Evolutionary conservation across 2,797 vertebrate genomes (phyloP).

Genomic region (Cynopterus sphinx): DNA sequence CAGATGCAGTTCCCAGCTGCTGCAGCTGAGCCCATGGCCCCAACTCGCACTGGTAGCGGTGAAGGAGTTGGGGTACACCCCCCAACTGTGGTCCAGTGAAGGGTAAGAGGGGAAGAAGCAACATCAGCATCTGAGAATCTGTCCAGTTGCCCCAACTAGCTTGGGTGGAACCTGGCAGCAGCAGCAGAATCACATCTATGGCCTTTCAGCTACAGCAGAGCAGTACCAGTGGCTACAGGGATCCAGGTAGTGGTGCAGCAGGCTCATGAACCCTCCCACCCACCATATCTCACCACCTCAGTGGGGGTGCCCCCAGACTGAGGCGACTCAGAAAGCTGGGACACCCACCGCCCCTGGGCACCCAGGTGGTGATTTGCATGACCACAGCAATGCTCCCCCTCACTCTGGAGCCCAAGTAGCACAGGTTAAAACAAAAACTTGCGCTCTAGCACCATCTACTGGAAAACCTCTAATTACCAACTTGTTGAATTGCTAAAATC

Average conservation of each 20-base stretch:
- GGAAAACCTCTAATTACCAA: neutral
- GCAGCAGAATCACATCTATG: neutral
- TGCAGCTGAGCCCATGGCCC: neutral
- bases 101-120: neutral
- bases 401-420: no score
- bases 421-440: neutral
- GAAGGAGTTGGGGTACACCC: no score
- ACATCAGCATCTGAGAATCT: neutral
- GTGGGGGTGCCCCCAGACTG: no score
- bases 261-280: neutral
- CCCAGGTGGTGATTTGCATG: neutral
- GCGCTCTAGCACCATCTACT: neutral
- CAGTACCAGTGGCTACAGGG: neutral
- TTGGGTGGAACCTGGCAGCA: neutral
- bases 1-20: neutral
- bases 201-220: neutral
- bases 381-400: neutral
- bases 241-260: neutral
- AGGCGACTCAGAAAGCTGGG: neutral
- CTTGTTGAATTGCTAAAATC: neutral
- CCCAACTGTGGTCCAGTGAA: neutral
- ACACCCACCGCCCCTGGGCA: neutral
- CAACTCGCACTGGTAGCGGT: neutral
- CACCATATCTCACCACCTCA: neutral
- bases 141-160: neutral